Conservation (phyloP, 2,888 invertebrate species). For the Helicoverpa assulta region DNA sequence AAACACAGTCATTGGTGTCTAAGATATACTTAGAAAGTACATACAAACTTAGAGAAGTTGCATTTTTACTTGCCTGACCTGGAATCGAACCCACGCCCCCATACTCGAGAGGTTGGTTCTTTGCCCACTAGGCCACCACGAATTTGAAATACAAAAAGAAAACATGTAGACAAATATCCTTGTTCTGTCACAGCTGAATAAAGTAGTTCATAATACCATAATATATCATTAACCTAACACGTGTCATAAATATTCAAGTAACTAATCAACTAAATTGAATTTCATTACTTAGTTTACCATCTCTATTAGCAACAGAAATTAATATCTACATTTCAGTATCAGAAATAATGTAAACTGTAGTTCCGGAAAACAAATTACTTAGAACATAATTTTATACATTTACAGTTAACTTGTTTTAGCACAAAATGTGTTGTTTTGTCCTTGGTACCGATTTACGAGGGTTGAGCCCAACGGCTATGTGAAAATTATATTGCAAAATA, state of each 20-base stretch:
- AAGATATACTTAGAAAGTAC: no score
- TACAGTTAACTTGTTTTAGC: slow-evolving; percentile 65
- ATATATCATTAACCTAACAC: background rate
- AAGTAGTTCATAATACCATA: no score
- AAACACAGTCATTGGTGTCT: no score
- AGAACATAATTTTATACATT: slow-evolving; percentile 70
- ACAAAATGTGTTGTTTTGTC: slow-evolving; percentile 72
- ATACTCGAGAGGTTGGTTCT: no score
- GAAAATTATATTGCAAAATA: slow-evolving; percentile 26
- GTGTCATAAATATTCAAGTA: background rate
- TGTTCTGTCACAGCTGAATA: no score
- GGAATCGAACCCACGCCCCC: no score
- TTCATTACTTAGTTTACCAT: background rate
- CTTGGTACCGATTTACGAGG: slow-evolving; percentile 72
- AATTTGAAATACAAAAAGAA: no score
- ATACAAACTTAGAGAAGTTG: no score
- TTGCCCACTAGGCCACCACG: no score
- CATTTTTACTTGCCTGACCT: no score
- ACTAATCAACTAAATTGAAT: background rate
- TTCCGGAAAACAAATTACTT: slow-evolving; percentile 58
- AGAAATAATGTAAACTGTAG: slow-evolving; percentile 50
- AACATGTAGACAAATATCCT: no score
- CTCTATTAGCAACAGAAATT: slow-evolving; percentile 2
- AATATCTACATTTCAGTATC: slow-evolving; percentile 47
- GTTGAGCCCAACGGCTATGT: slow-evolving; percentile 49